A percentile compares a stretch with the other conserved stretches of the same genome.
phyloP scores from a whole-genome alignment of 2,113 vertebrate genomes.

The Rissa tridactyla region DNA sequence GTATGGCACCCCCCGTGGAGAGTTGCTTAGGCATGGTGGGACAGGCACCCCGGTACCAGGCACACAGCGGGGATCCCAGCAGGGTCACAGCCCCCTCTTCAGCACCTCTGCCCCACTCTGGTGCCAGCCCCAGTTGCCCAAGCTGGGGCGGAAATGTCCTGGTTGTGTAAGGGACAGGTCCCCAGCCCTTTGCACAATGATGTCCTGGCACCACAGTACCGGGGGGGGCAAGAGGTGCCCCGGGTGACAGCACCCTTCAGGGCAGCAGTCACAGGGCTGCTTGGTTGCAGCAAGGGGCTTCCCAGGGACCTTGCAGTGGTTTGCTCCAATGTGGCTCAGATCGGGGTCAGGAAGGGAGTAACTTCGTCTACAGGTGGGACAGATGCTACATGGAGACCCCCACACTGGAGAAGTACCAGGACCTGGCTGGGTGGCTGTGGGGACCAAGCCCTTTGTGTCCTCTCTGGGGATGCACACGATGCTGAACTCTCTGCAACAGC shows the following conservation, averaged over 20 bases:
- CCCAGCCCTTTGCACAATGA: slow-evolving; percentile 30
- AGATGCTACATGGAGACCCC: not conserved
- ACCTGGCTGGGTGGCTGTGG: not conserved
- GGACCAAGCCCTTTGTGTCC: not conserved
- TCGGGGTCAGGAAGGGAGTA: not conserved
- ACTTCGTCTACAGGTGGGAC: not conserved
- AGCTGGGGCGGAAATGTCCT: not conserved
- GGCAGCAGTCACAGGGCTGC: not conserved
- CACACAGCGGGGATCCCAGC: not conserved
- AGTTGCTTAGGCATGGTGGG: not conserved
- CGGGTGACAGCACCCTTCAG: not conserved
- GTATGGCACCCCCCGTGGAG: not conserved
- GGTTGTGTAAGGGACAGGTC: slow-evolving; percentile 47
- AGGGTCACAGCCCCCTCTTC: not conserved
- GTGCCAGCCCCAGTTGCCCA: slow-evolving; percentile 6
- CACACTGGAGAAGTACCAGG: not conserved
- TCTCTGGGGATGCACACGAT: not conserved
- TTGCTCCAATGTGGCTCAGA: not conserved
- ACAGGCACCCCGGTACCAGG: not conserved
- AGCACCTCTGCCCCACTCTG: not conserved
- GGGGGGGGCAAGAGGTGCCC: not conserved
- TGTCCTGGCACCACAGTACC: rapidly evolving
- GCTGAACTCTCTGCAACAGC: not conserved
- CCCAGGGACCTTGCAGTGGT: not conserved
- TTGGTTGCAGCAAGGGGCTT: not conserved